phyloP scores from a whole-genome alignment of 2,113 vertebrate genomes.

The Reinhardtius hippoglossoides region DNA sequence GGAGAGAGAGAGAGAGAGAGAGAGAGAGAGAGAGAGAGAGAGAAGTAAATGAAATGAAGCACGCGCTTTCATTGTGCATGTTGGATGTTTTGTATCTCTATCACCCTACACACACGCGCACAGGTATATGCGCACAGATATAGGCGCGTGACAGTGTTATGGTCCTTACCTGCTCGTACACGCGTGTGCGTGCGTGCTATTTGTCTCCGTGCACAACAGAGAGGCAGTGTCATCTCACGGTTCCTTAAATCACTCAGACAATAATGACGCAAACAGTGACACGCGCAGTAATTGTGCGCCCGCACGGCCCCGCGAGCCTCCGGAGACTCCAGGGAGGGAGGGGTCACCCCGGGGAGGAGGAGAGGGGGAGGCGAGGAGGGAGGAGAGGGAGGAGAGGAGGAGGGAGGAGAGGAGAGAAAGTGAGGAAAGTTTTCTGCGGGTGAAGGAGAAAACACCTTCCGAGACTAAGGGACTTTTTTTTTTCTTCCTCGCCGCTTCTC shows the following conservation, averaged over 20 bases:
- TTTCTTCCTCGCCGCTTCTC: neutral
- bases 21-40: neutral
- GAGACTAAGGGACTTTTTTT: constrained; percentile 2
- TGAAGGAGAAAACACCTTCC: constrained; percentile 42
- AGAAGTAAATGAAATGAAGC: neutral
- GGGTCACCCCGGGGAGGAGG: constrained; percentile 34
- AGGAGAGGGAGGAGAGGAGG: too few species aligned
- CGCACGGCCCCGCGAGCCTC: constrained; percentile 16
- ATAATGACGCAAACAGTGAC: constrained; percentile 31
- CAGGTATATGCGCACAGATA: neutral
- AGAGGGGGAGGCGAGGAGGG: constrained; percentile 8
- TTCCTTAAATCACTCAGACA: constrained; percentile 51
- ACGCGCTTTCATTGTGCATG: constrained; percentile 12
- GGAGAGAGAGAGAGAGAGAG: neutral
- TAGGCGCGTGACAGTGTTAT: neutral
- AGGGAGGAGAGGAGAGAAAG: constrained; percentile 55
- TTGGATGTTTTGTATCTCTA: neutral
- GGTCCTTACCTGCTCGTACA: neutral
- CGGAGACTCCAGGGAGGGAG: constrained; percentile 49
- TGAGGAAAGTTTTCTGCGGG: constrained; percentile 50
- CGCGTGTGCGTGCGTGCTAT: neutral
- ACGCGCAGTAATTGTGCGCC: constrained; percentile 36
- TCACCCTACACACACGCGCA: too few species aligned
- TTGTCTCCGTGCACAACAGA: neutral
- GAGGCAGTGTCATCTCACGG: neutral